Base-by-base conservation (phyloP, 2,888 invertebrate genomes). In the Pseudeuparius sepicola region DNA sequence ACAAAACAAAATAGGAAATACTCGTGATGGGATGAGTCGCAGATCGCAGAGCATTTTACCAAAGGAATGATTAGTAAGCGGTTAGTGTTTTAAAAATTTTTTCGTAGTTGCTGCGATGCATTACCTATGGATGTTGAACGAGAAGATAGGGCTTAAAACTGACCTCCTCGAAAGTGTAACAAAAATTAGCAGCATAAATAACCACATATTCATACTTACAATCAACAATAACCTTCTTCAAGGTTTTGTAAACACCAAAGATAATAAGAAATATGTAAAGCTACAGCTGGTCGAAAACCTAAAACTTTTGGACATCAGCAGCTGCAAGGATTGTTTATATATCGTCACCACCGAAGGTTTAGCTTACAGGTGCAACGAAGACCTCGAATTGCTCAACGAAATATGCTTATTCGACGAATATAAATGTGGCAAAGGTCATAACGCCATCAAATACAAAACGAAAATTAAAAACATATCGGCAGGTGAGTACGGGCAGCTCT, bases 341-440 rank as follows among this genome's bases (percentile, higher is more conserved):
- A 62, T 73, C 39, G 70, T 79, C 41, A 73, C 73, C 59, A 62
- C 66, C 30, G 70, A 70, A 49, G 79, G 79, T 11, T 63, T 69
- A 40, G 67, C 77, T 14, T 70, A 68, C 48, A 73, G 70, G 57
- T 68, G 68, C 53, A 60, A 69, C 29, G 53, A 59, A 36, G 63
- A 63, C 51, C 64, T 76, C 49, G 69, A 66, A 53, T 57, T 65
- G 38, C 59, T 70, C 42, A 71, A 73, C 54, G 77, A 75, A 57
- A 69, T 79, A 36, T 51, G 71, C 34, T 64, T 79, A 14, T 67
- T 68, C 45, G 77, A 78, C 50, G 76, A 78, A 44, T 63, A 70
- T 3, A 71, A 67, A 51, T 80, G 79, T 48, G 67, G 67, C 25
- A 76, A 78, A 47, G 79, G 79, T 40, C 75, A 72, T 53, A 73